Conservation (phyloP, 1,140 invertebrate genomes). For the Popillia japonica region DNA sequence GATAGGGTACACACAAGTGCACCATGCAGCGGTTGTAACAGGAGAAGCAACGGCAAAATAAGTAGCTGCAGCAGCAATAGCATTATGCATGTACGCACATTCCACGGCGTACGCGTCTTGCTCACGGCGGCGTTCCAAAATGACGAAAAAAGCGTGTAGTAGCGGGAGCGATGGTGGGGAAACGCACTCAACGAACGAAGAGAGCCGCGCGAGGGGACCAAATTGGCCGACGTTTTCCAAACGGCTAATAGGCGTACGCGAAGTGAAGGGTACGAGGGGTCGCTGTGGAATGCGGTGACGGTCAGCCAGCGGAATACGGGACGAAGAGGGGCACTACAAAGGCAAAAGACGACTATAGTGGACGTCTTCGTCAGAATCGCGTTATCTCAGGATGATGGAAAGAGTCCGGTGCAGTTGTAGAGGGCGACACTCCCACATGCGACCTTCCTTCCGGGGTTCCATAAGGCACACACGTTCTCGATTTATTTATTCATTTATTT, state of each 20-base stretch:
- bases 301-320: slow-evolving; percentile 41
- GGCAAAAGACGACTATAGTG: not conserved
- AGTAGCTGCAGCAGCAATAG: slow-evolving; percentile 13
- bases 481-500: slow-evolving; percentile 13
- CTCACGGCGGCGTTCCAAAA: slow-evolving; percentile 7
- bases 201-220: not conserved
- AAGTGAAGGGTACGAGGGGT: slow-evolving; percentile 45
- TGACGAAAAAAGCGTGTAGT: slow-evolving; percentile 22
- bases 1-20: not conserved
- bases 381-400: not conserved
- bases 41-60: not conserved
- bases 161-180: not conserved
- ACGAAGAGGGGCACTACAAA: not conserved
- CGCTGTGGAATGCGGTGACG: slow-evolving; percentile 52
- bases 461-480: slow-evolving; percentile 24
- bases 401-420: not conserved
- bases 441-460: slow-evolving; percentile 37
- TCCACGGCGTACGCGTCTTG: slow-evolving; percentile 11
- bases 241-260: slow-evolving; percentile 45
- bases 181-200: not conserved
- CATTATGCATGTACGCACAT: slow-evolving; percentile 29
- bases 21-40: not conserved
- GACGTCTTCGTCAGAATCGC: not conserved
- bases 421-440: slow-evolving; percentile 20
- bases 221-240: slow-evolving; percentile 44